These are phyloP conservation scores for Pluvianellus socialis DNA, from an alignment of 2,113 vertebrate species.

Conservation along the genomic window DNA sequence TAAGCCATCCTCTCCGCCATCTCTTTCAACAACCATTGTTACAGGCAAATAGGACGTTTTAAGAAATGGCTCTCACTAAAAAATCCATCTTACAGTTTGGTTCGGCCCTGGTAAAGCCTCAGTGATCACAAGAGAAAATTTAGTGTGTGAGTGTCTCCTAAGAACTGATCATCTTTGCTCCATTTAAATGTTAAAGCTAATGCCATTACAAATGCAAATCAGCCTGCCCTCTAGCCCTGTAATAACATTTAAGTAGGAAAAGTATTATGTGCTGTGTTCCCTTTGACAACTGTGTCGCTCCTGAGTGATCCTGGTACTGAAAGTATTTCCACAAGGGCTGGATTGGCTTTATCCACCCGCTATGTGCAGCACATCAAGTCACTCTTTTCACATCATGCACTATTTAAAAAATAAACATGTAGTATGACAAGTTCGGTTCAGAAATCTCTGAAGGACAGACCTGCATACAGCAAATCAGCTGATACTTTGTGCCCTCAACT, in stretches of 20 bases:
- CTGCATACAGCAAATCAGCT: background rate
- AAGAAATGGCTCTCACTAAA: background rate
- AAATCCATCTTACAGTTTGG: background rate
- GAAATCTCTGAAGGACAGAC: slow-evolving; percentile 34
- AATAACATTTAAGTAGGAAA: background rate
- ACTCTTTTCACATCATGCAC: background rate
- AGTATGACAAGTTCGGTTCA: background rate
- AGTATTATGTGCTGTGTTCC: background rate
- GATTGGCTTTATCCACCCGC: background rate
- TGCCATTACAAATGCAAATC: background rate
- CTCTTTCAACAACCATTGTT: background rate
- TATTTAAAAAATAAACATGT: slow-evolving; percentile 14
- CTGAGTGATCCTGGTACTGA: background rate
- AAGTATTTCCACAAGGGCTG: background rate
- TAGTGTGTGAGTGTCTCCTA: background rate
- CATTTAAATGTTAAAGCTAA: background rate
- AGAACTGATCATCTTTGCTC: background rate
- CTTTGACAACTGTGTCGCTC: background rate
- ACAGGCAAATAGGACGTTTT: background rate
- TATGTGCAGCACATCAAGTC: background rate
- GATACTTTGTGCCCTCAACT: background rate
- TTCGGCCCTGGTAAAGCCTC: background rate
- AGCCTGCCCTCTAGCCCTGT: background rate
- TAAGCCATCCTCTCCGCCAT: background rate
- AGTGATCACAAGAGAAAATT: background rate